Base-by-base conservation (phyloP, 2,888 invertebrate species). In the Eubasilissa splendida region DNA sequence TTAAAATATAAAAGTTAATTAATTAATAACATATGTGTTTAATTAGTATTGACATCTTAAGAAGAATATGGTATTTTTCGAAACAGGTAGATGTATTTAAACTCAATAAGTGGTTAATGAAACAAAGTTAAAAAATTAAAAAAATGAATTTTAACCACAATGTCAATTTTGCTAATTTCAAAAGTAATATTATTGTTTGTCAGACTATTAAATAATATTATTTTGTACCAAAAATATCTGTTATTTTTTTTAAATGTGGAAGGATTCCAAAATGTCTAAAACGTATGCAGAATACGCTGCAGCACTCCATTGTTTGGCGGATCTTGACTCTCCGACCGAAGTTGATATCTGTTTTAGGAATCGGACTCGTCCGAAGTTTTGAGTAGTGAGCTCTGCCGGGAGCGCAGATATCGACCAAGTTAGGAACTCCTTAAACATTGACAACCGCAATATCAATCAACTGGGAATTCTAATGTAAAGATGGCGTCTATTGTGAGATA, bases 371-470 rank as follows among this genome's bases (percentile, higher is more conserved):
- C 53, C n/a, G 22, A 71, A 71, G 54, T 71, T 71, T 71, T 53
- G 71, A 56, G 56, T 56, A 22, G 71, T 71, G 56, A 53, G 53
- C 71, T 56, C 53, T 31, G 58, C n/a, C 68, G 68, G 68, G 68
- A 68, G 50, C 52, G 8, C 42, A 33, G 68, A 68, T 68, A 68
- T 68, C 68, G 68, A 68, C 68, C 68, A 50, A 68, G 42, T 68
- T 68, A 14, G 52, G 10, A 68, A 68, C 68, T 68, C 8, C 14
- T 14, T 42, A 68, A 68, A 71, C 71, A 54, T 71, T 71, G 71
- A 71, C 71, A 71, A 71, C 54, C 71, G 53, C 71, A 9, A 54
- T 54, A 71, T 71, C 71, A 71, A 71, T 71, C 71, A 71, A 12
- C 71, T 52, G 52, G 68, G 52, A 50, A 68, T 50, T 68, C 42